Base-by-base conservation (phyloP, 2,797 vertebrate genomes). In the Anomalospiza imberbis region DNA sequence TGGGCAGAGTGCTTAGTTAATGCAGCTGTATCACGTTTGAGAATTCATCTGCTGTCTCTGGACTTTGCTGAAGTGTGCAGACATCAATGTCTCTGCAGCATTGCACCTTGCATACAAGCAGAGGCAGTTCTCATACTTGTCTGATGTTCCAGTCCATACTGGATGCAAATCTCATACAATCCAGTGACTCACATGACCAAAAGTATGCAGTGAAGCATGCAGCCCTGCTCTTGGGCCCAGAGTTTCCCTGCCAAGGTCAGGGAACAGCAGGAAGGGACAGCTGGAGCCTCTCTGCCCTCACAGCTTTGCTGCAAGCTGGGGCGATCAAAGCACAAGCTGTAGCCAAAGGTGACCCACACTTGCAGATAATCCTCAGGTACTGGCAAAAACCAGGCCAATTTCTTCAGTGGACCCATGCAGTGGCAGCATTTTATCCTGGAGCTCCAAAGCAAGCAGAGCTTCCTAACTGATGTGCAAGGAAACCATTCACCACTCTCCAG, bases 241-340 rank as follows among this genome's bases (percentile, higher is more conserved):
- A 11, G 15, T 32, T 91, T 17, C 45, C 48, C 74, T 40, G 25
- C 12, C 76, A 91, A 94, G 76, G 87, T 93, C 81, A 94, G 75
- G 53, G 26, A 95, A 85, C 93, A 96, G 95, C 92, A 81, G 94
- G 87, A 79, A 76, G 51, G 72, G 79, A 91, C 93, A 93, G 70
- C 85, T 94, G 94, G 62, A 96, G 87, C 38, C 36, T 74, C 78
- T 83, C 54, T 91, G 53, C 55, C 42, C 55, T 65, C 66, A 13
- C 22, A 86, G 38, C 55, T 67, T 70, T 67, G 60, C 77, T 88
- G 55, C 4, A 3, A 84, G 86, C 77, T 58, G 75, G 76, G 74
- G 32, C 3, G 0, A 80, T 74, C 31, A 77, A 88, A 91, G 47
- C 72, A 76, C 15, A 72, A 78, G 50, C 61, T 10, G 3, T 32